A percentile compares a stretch with the other conserved stretches of the same genome.
Conservation (phyloP, 2,113 vertebrate species). For the Grammomys dolichurus region DNA sequence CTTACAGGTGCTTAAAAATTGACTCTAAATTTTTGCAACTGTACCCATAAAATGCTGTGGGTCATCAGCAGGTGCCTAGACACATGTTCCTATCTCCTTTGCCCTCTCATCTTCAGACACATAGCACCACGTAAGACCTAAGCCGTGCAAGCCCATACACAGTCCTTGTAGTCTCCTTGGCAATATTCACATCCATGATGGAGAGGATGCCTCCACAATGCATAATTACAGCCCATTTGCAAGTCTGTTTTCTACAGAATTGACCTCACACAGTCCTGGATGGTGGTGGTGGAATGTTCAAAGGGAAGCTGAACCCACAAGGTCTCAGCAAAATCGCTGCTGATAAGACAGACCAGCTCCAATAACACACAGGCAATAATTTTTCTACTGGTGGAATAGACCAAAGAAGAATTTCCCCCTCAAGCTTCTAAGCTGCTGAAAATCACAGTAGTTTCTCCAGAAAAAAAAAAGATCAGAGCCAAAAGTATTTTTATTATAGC, state of each 20-base stretch:
- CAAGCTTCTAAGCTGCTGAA: not conserved
- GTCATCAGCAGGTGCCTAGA: not conserved
- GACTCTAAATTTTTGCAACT: slow-evolving; percentile 51
- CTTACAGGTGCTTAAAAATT: slow-evolving; percentile 13
- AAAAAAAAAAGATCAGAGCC: slow-evolving; percentile 27
- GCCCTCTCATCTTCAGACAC: not conserved
- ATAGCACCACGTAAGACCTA: not conserved
- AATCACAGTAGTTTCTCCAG: not conserved
- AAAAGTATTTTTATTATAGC: not conserved
- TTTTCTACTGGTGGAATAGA: slow-evolving; percentile 8
- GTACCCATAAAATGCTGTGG: not conserved
- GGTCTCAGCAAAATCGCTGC: slow-evolving; percentile 2
- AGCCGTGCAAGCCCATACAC: not conserved
- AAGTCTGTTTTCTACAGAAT: not conserved
- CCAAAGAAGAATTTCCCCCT: slow-evolving; percentile 45
- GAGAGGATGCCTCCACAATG: not conserved
- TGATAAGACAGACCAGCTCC: not conserved
- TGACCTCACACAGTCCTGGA: not conserved
- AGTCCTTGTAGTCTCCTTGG: not conserved
- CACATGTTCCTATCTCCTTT: not conserved
- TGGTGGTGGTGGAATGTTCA: not conserved
- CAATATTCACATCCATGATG: not conserved
- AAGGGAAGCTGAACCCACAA: not conserved
- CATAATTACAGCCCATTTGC: not conserved
- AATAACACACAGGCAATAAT: not conserved